Conservation (phyloP, 2,888 invertebrate species). For the Heliothis peltigera region DNA sequence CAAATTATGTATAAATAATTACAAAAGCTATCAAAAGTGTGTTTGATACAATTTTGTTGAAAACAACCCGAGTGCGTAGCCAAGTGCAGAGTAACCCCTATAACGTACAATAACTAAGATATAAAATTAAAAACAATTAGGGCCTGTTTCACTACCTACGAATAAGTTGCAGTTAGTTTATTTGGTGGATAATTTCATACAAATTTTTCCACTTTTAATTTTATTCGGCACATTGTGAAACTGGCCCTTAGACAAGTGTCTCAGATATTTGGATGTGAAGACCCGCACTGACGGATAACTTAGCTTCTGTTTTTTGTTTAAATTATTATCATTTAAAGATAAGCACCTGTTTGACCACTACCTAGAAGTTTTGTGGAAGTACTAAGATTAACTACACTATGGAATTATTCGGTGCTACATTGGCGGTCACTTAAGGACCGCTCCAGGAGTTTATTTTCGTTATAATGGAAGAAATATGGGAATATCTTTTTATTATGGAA, state of each 20-base stretch:
- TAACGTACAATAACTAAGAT: conserved; percentile 39
- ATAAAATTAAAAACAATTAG: conserved; percentile 58
- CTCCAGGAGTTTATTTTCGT: not conserved
- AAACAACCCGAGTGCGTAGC: conserved; percentile 28
- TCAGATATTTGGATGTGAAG: conserved; percentile 40
- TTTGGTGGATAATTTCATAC: too few relatives aligned
- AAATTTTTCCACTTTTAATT: too few relatives aligned
- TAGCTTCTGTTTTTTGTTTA: conserved; percentile 12
- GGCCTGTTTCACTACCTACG: too few relatives aligned
- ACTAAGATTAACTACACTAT: not conserved
- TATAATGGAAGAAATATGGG: not conserved
- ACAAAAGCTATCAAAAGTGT: not conserved
- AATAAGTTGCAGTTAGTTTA: too few relatives aligned
- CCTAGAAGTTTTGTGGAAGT: conserved; percentile 24
- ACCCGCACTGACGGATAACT: conserved; percentile 6
- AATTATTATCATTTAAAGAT: conserved; percentile 11
- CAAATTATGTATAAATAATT: not conserved
- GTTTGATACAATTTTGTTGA: conserved; percentile 24
- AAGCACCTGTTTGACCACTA: conserved; percentile 24
- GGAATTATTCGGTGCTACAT: not conserved
- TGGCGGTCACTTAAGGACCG: not conserved
- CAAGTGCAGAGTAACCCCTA: conserved; percentile 35
- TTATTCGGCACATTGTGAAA: too few relatives aligned
- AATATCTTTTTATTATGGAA: not conserved
- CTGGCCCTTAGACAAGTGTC: conserved; percentile 29